Conservation (phyloP, 2,797 vertebrate genomes). For the Cyprinella venusta region DNA sequence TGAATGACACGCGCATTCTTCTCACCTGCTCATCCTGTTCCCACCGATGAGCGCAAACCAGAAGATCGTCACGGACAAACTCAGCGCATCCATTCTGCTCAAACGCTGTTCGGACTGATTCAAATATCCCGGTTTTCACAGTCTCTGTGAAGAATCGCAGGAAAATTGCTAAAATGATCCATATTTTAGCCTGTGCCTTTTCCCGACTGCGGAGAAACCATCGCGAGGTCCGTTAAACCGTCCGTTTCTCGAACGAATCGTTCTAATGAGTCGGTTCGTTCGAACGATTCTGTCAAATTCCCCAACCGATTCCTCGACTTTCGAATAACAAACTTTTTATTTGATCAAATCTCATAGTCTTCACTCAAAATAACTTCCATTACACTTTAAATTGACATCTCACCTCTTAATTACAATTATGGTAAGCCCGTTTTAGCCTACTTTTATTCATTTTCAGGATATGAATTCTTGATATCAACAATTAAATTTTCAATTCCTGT, state of each 20-base stretch:
- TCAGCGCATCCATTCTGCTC: slow-evolving; percentile 80
- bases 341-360: background rate
- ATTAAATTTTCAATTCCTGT: too few relatives aligned
- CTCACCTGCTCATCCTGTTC: slow-evolving; percentile 88
- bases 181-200: background rate
- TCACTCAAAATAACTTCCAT: background rate
- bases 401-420: background rate
- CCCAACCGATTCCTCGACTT: background rate
- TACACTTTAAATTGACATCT: background rate
- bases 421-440: too few relatives aligned
- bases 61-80: slow-evolving; percentile 78
- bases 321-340: background rate
- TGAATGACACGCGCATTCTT: slow-evolving; percentile 62
- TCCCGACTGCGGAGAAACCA: slow-evolving; percentile 6
- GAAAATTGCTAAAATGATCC: background rate
- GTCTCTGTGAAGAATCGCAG: slow-evolving; percentile 7
- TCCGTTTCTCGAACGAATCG: background rate
- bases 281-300: background rate
- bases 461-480: too few relatives aligned
- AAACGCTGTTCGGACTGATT: slow-evolving; percentile 3
- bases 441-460: too few relatives aligned
- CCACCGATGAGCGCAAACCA: slow-evolving; percentile 80
- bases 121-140: slow-evolving; percentile 14
- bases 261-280: background rate
- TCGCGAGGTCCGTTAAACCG: background rate